Evolutionary conservation across 2,888 invertebrate species (phyloP), one percentile per base, ranked within the genome.

Genomic region (Abrostola tripartita): DNA sequence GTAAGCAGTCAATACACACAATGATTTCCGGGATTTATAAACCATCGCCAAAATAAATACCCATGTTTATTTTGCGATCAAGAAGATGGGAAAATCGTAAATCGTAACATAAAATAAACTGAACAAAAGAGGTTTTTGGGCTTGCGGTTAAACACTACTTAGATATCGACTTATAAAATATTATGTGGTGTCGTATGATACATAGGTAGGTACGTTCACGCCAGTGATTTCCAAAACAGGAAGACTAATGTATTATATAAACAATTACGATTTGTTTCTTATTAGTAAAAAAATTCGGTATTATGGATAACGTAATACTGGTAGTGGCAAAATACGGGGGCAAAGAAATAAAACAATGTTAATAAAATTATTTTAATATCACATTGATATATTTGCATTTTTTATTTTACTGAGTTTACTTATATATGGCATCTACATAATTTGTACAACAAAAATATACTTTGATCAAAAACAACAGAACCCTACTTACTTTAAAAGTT

Each of bases 371-470:
- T 77, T 74, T 74, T 77, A 80, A 81, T 80, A 81, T 80, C 80
- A 81, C 75, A 75, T 76, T 73, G 72, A 81, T 81, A 79, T 81
- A 81, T 76, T 76, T 76, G 68, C 44, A n/a, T 71, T 65, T 12
- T 75, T 71, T 70, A 57, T 75, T 74, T 66, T 71, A 76, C 49
- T 61, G 64, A 74, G 54, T 69, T 73, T 47, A 60, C 44, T 68
- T 72, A 61, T 68, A 73, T 64, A 78, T 78, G 81, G 71, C 79
- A 68, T 71, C 70, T 78, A 78, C 60, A 68, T 62, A 72, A 64
- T 73, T 68, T 76, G 65, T 68, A 73, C 67, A 81, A 76, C 74
- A 76, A 71, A 79, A 75, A 78, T 74, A 82, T 71, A 74, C 56
- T 76, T 74, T 74, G 74, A 66, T 81, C 76, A 73, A 54, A 65